Evolutionary conservation across 2,797 vertebrate species (phyloP).

Genomic region (Microcaecilia unicolor): DNA sequence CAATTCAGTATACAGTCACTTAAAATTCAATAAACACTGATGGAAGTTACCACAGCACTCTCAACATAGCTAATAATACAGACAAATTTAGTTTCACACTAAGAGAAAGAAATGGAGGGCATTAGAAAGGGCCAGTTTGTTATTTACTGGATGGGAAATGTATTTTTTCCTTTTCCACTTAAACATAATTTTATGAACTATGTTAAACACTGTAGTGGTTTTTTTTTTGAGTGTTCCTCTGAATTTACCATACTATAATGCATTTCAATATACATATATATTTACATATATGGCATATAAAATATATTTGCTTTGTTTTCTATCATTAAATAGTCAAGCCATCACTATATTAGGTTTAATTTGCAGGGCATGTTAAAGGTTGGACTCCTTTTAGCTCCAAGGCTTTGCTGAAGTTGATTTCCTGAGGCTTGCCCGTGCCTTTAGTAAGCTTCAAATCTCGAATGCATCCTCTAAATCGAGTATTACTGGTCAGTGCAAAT

Average conservation of each 20-base stretch:
- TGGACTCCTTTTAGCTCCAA: slow-evolving; percentile 84
- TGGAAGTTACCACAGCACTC: too few species aligned
- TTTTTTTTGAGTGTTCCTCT: slow-evolving; percentile 24
- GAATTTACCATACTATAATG: slow-evolving; percentile 24
- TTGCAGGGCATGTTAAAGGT: slow-evolving; percentile 80
- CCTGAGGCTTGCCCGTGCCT: slow-evolving; percentile 64
- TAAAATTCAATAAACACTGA: not conserved
- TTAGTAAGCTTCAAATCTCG: slow-evolving; percentile 80
- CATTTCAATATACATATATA: too few species aligned
- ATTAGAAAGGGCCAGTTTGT: slow-evolving; percentile 11
- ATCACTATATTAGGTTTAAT: slow-evolving; percentile 25
- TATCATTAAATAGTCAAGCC: too few species aligned
- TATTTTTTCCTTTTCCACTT: slow-evolving; percentile 2
- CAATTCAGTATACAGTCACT: not conserved
- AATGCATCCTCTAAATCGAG: slow-evolving; percentile 82
- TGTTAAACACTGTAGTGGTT: slow-evolving; percentile 10
- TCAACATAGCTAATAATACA: too few species aligned
- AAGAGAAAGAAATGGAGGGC: slow-evolving; percentile 12
- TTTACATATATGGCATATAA: too few species aligned
- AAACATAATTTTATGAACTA: slow-evolving; percentile 11
- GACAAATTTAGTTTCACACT: slow-evolving; percentile 2
- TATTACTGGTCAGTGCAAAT: slow-evolving; percentile 75
- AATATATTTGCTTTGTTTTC: too few species aligned
- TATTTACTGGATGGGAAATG: slow-evolving; percentile 9
- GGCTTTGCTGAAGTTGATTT: slow-evolving; percentile 82